These are phyloP conservation scores for Bucorvus abyssinicus DNA, from an alignment of 2,797 vertebrate genomes.

Conservation along the genomic window DNA sequence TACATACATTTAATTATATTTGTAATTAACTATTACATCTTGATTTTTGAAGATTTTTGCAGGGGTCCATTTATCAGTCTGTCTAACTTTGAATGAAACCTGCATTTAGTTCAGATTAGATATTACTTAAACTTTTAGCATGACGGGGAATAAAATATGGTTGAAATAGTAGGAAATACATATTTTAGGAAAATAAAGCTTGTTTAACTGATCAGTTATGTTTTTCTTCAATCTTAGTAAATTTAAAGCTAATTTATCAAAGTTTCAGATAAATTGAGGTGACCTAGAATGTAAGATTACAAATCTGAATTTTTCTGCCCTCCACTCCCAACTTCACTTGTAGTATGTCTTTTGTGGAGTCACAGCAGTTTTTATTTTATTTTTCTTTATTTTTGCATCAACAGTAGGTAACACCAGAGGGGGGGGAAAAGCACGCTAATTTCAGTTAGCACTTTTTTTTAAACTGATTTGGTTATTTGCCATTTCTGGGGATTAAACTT, in stretches of 20 bases:
- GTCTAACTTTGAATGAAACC: neutral
- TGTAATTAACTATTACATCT: neutral
- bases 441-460: slow-evolving; percentile 73
- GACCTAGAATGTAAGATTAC: neutral
- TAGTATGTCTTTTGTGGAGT: neutral
- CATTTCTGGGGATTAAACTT: slow-evolving; percentile 88
- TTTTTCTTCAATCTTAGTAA: neutral
- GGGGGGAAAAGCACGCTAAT: neutral
- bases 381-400: slow-evolving; percentile 36
- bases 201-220: neutral
- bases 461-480: slow-evolving; percentile 87
- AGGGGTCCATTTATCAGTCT: neutral
- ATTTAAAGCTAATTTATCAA: neutral
- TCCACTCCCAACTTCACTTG: neutral
- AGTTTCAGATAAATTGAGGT: neutral
- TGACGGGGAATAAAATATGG: neutral
- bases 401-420: slow-evolving; percentile 37
- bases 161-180: neutral
- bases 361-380: neutral
- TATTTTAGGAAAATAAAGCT: neutral
- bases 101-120: neutral
- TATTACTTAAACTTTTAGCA: neutral
- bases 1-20: neutral
- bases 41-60: neutral
- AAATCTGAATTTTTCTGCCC: neutral